A percentile compares a stretch with the other conserved stretches of the same genome.
Conservation (phyloP, 2,888 invertebrate genomes). For the Trichopoda pennipes region DNA sequence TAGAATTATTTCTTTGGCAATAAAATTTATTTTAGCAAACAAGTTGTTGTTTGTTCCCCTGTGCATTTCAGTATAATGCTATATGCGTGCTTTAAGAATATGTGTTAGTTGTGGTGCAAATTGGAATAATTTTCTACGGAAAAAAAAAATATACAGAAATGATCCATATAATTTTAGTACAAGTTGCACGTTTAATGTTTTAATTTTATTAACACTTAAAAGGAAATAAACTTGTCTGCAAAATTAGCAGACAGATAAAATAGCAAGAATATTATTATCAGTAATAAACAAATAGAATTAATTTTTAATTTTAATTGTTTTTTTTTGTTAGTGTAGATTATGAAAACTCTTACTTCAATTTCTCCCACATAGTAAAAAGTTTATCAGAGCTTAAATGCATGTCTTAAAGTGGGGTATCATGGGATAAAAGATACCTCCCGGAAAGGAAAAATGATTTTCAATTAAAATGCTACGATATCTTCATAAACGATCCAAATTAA, state of each 20-base stretch:
- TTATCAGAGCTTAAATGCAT: no score
- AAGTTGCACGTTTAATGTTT: conserved; percentile 31
- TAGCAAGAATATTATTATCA: neutral
- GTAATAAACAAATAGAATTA: neutral
- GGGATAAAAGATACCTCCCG: no score
- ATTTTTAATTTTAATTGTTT: no score
- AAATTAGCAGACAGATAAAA: neutral
- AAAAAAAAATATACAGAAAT: conserved; percentile 43
- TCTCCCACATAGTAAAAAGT: no score
- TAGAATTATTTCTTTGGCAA: no score
- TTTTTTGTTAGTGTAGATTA: no score
- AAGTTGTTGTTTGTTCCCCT: conserved; percentile 15
- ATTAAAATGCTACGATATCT: no score
- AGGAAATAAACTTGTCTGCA: conserved; percentile 17
- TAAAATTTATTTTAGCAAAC: no score
- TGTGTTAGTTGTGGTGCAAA: neutral
- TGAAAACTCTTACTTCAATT: no score
- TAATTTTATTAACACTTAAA: conserved; percentile 43
- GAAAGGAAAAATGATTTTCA: no score
- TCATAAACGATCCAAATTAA: no score
- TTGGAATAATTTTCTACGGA: conserved; percentile 30
- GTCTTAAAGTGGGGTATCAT: no score
- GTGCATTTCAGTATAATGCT: neutral
- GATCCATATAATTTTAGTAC: conserved; percentile 41
- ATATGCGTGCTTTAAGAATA: neutral